Evolutionary conservation across 2,888 invertebrate genomes (phyloP).

Genomic region (Thecophora atra): DNA sequence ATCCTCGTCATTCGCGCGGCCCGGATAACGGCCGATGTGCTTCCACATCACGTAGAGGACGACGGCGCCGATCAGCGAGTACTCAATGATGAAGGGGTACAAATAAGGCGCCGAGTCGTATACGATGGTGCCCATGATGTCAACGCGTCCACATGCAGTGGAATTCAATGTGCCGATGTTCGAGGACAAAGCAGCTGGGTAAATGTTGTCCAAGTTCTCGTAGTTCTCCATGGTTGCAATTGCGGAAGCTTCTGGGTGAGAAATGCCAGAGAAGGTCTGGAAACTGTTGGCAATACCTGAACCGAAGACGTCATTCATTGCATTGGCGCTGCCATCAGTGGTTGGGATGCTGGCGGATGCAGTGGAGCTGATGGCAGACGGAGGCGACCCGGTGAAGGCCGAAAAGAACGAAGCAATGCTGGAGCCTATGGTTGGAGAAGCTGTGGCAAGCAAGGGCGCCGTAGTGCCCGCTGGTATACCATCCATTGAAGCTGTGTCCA

Average conservation of each 20-base stretch:
- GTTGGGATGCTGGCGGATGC: slow-evolving; percentile 45
- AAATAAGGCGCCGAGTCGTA: slow-evolving; percentile 93
- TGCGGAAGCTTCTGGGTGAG: slow-evolving; percentile 59
- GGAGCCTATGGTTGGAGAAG: slow-evolving; percentile 44
- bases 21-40: slow-evolving; percentile 88
- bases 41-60: slow-evolving; percentile 98
- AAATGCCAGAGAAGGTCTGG: slow-evolving; percentile 63
- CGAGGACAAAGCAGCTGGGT: slow-evolving; percentile 70
- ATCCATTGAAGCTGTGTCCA: slow-evolving; percentile 36
- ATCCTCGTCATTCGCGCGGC: slow-evolving; percentile 81
- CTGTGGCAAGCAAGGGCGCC: slow-evolving; percentile 41
- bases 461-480: neutral
- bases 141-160: slow-evolving; percentile 79
- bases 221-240: slow-evolving; percentile 62
- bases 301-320: slow-evolving; percentile 63
- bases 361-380: slow-evolving; percentile 46
- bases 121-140: slow-evolving; percentile 93
- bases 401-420: slow-evolving; percentile 57
- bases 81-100: slow-evolving; percentile 95
- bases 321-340: slow-evolving; percentile 58
- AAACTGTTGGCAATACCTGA: slow-evolving; percentile 63
- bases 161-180: slow-evolving; percentile 67
- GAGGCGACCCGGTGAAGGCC: slow-evolving; percentile 55
- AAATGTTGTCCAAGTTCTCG: slow-evolving; percentile 71
- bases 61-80: slow-evolving; percentile 93